A percentile compares a stretch with the other conserved stretches of the same genome.
Conservation (phyloP, 2,113 vertebrate species). For the Cathartes aura region DNA sequence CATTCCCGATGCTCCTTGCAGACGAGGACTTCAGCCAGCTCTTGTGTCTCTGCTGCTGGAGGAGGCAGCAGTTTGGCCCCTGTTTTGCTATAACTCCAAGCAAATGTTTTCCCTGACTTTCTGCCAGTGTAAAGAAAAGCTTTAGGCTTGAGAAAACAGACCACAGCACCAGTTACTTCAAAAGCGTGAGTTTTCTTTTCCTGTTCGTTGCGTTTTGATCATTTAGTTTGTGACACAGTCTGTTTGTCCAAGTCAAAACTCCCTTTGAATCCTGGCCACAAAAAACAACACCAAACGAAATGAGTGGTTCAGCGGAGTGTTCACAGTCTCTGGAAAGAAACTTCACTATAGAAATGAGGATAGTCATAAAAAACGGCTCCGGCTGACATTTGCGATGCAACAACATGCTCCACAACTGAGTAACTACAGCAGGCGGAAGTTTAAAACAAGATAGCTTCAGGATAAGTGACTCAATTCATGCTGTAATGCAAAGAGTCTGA, state of each 20-base stretch:
- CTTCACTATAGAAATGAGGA: background rate
- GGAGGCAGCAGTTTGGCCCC: background rate
- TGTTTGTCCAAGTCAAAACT: background rate
- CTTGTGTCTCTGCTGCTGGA: background rate
- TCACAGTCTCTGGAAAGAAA: background rate
- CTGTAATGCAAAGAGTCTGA: background rate
- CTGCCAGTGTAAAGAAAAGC: background rate
- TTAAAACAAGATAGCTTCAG: background rate
- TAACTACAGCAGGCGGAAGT: background rate
- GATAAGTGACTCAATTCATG: background rate
- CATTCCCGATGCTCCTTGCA: rapidly evolving
- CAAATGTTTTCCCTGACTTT: background rate
- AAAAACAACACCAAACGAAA: background rate
- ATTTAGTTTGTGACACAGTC: background rate
- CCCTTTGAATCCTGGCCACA: background rate
- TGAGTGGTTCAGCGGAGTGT: rapidly evolving
- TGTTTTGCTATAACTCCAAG: background rate
- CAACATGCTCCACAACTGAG: background rate
- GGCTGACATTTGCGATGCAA: background rate
- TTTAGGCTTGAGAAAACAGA: background rate
- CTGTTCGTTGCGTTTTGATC: background rate
- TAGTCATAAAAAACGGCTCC: rapidly evolving
- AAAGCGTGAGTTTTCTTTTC: background rate
- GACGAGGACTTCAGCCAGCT: background rate
- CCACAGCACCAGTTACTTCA: background rate